phyloP scores from a whole-genome alignment of 2,888 invertebrate species.

The Cheilosia vernalis region DNA sequence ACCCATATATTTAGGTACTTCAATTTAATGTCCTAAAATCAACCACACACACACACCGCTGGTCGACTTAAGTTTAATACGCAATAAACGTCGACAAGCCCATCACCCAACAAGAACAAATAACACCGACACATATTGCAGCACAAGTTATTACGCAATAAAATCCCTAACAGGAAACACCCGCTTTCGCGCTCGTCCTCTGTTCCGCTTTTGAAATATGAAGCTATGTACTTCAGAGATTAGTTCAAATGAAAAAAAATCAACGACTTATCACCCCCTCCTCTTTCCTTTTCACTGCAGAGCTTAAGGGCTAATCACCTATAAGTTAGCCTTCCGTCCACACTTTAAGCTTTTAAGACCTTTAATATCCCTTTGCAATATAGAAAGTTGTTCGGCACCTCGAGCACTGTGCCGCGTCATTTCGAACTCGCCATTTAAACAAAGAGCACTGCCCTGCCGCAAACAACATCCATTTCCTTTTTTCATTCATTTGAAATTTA shows the following conservation, averaged over 20 bases:
- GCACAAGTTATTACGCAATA: constrained; percentile 60
- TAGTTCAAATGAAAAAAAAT: constrained; percentile 41
- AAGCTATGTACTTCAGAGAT: constrained; percentile 30
- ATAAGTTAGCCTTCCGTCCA: constrained; percentile 68
- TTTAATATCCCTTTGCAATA: constrained; percentile 51
- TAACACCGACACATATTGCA: constrained; percentile 7
- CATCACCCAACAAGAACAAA: constrained; percentile 47
- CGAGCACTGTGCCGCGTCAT: constrained; percentile 3
- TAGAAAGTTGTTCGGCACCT: constrained; percentile 41
- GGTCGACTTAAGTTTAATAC: constrained; percentile 2
- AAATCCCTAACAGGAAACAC: constrained; percentile 38
- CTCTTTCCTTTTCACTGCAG: constrained; percentile 1
- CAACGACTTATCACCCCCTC: constrained; percentile 49
- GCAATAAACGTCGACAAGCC: constrained; percentile 23
- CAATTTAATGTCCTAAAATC: not conserved
- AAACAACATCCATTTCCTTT: constrained; percentile 56
- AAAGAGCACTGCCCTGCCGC: constrained; percentile 11
- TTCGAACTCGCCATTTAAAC: not conserved
- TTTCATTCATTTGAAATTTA: constrained; percentile 57
- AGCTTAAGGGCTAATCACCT: constrained; percentile 66
- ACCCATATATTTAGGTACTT: not conserved
- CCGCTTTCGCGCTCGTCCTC: not conserved
- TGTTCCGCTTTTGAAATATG: constrained; percentile 48
- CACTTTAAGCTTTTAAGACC: constrained; percentile 58
- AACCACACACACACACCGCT: not conserved